Percentiles rank a stretch among this genome's conserved stretches.
Conservation (phyloP, 2,888 invertebrate genomes). For the Drosophila paracracens region DNA sequence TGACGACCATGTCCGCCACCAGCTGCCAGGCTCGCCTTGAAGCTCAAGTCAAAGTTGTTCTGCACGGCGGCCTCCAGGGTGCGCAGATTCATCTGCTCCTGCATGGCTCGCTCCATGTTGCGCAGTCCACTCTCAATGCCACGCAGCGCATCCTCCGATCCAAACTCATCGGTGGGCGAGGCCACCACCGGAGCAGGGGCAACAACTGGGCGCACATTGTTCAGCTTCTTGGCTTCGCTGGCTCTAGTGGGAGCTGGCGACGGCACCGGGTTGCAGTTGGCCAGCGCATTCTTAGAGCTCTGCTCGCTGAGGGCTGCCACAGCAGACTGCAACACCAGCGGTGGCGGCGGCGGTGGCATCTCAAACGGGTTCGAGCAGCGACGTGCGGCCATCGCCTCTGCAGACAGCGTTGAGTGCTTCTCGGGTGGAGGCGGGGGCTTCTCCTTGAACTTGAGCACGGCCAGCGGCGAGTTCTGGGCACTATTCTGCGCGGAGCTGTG, state of each 20-base stretch:
- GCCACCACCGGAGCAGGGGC: conserved; percentile 26
- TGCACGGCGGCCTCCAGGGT: conserved; percentile 82
- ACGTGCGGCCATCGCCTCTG: conserved; percentile 70
- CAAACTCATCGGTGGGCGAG: conserved; percentile 84
- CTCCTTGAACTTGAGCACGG: conserved; percentile 81
- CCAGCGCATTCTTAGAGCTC: conserved; percentile 64
- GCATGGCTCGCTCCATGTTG: conserved; percentile 85
- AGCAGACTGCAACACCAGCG: conserved; percentile 70
- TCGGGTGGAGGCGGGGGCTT: conserved; percentile 81
- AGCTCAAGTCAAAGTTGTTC: conserved; percentile 80
- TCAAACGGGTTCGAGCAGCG: conserved; percentile 84
- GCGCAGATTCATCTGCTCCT: conserved; percentile 85
- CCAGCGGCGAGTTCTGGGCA: conserved; percentile 83
- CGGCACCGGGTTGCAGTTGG: conserved; percentile 66
- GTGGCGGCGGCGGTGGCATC: conserved; percentile 78
- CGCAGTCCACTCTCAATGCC: conserved; percentile 85
- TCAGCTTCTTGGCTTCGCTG: conserved; percentile 76
- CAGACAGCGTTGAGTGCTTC: conserved; percentile 72
- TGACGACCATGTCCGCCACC: conserved; percentile 61
- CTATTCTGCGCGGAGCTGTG: conserved; percentile 82
- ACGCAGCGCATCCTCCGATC: conserved; percentile 85
- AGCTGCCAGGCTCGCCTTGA: conserved; percentile 75
- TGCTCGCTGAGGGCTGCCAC: conserved; percentile 71
- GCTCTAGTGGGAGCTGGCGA: conserved; percentile 82
- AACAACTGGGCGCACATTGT: conserved; percentile 32